Percentiles rank a stretch among this genome's conserved stretches.
Conservation (phyloP, 2,113 vertebrate species). For the Speoplatyrhinus poulsoni region DNA sequence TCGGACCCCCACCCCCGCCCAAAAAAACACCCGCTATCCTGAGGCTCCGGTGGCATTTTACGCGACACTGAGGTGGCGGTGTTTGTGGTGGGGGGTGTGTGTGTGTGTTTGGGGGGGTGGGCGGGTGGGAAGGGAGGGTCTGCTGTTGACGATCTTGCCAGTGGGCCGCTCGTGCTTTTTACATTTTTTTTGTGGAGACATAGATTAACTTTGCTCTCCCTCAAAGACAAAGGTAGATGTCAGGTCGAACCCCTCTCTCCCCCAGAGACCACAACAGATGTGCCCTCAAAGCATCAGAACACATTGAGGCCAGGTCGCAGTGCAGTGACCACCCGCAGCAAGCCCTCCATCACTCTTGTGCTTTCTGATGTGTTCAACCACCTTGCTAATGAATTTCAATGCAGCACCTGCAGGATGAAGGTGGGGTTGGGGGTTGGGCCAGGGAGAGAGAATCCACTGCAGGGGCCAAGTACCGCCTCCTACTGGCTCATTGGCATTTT, state of each 20-base stretch:
- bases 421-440: background rate
- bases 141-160: background rate
- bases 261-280: conserved; percentile 48
- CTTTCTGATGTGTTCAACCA: conserved; percentile 40
- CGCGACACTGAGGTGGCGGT: conserved; percentile 12
- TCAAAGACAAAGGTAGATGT: conserved; percentile 62
- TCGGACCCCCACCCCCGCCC: too few species aligned
- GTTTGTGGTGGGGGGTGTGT: too few species aligned
- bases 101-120: background rate
- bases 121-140: too few species aligned
- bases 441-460: conserved; percentile 9
- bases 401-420: conserved; percentile 43
- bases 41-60: conserved; percentile 48
- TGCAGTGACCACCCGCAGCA: conserved; percentile 31
- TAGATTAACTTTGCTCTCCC: conserved; percentile 32
- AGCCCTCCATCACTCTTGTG: conserved; percentile 39
- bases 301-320: conserved; percentile 48
- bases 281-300: conserved; percentile 59
- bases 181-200: conserved; percentile 7
- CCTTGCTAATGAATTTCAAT: conserved; percentile 65
- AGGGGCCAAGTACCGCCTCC: conserved; percentile 26
- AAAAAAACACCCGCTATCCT: too few species aligned
- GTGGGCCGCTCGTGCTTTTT: background rate
- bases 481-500: conserved; percentile 56
- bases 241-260: conserved; percentile 36